Evolutionary conservation across 2,888 invertebrate genomes (phyloP).

Genomic region (Morpho achilles): DNA sequence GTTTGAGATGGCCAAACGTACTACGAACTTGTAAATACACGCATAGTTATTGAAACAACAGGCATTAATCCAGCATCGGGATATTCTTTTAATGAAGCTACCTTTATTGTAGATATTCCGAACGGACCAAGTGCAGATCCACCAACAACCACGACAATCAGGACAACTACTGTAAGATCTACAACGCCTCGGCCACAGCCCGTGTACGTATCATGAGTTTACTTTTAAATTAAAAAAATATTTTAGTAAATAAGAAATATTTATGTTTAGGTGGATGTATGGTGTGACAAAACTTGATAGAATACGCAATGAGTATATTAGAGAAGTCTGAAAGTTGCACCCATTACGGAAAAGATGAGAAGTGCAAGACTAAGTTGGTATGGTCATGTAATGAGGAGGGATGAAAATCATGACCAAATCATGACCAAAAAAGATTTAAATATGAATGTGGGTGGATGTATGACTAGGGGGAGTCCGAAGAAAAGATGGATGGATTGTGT

Average conservation of each 20-base stretch:
- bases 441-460: too few species aligned
- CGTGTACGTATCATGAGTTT: slow-evolving; percentile 4
- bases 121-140: neutral
- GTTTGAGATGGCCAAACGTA: slow-evolving; percentile 11
- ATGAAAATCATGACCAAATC: too few species aligned
- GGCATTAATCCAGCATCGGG: neutral
- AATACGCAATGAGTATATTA: too few species aligned
- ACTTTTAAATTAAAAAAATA: neutral
- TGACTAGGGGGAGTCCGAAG: too few species aligned
- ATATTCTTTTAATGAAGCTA: slow-evolving; percentile 1
- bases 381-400: too few species aligned
- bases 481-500: too few species aligned
- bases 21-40: neutral
- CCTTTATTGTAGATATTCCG: slow-evolving; percentile 12
- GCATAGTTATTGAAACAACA: neutral
- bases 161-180: neutral
- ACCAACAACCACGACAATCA: slow-evolving; percentile 1
- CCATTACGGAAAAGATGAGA: too few species aligned
- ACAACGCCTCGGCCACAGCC: slow-evolving; percentile 18
- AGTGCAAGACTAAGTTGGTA: too few species aligned
- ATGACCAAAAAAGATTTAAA: too few species aligned
- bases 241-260: neutral
- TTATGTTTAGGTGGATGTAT: too few species aligned
- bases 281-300: too few species aligned
- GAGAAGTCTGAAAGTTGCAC: too few species aligned